A percentile compares a stretch with the other conserved stretches of the same genome.
phyloP scores from a whole-genome alignment of 2,113 vertebrate species.

The Salvelinus alpinus region DNA sequence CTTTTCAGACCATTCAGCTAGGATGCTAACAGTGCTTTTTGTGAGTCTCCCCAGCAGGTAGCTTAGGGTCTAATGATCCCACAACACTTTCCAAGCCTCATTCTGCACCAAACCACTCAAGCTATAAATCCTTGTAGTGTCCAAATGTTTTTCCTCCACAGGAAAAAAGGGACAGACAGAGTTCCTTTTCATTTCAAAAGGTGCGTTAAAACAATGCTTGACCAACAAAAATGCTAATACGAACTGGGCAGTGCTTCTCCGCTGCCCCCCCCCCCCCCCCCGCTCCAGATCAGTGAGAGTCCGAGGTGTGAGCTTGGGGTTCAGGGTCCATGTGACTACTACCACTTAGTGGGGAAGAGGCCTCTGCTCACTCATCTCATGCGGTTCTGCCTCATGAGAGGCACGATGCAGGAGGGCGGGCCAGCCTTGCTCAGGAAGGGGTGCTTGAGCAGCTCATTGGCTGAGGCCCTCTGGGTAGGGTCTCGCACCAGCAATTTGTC shows the following conservation, averaged over 20 bases:
- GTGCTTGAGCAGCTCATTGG: constrained; percentile 86
- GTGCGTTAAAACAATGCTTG: constrained; percentile 10
- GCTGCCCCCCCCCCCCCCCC: neutral
- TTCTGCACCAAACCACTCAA: constrained; percentile 37
- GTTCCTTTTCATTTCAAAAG: constrained; percentile 20
- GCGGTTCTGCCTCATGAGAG: constrained; percentile 91
- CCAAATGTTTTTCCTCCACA: constrained; percentile 10
- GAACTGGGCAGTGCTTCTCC: constrained; percentile 10
- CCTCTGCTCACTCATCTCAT: constrained; percentile 76
- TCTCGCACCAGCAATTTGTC: constrained; percentile 91
- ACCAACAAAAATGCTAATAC: constrained; percentile 11
- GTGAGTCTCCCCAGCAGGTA: constrained; percentile 10
- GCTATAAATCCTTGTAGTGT: constrained; percentile 42
- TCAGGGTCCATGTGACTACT: neutral
- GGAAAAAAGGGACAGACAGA: constrained; percentile 13
- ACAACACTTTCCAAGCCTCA: constrained; percentile 31
- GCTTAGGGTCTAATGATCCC: constrained; percentile 15
- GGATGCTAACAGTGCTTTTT: constrained; percentile 26
- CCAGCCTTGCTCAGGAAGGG: constrained; percentile 87
- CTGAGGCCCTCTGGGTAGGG: constrained; percentile 81
- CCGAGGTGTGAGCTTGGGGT: neutral
- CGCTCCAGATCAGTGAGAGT: neutral
- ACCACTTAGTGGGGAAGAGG: constrained; percentile 13
- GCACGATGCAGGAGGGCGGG: constrained; percentile 88
- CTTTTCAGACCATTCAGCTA: constrained; percentile 26